These are phyloP conservation scores for Anguilla pacifica DNA, from an alignment of 2,797 vertebrate genomes.

Conservation along the genomic window DNA sequence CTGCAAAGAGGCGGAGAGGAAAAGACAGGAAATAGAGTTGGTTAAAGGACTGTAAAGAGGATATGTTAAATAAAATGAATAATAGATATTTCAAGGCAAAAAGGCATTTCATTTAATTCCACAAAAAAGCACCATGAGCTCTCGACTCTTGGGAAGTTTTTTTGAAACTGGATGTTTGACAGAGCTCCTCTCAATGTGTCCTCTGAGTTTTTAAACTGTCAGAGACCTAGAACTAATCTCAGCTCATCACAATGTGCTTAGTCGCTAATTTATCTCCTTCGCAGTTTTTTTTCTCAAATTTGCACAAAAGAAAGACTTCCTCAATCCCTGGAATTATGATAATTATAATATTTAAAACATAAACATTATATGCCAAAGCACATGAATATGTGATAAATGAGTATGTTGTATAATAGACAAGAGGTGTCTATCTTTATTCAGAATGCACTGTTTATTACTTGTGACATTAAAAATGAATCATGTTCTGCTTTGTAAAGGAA, in stretches of 20 bases:
- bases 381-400: neutral
- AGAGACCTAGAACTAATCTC: neutral
- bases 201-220: constrained; percentile 1
- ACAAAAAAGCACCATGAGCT: neutral
- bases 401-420: constrained; percentile 1
- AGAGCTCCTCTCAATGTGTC: too few species aligned
- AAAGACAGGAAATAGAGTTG: constrained; percentile 67
- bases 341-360: too few species aligned
- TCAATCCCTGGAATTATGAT: too few species aligned
- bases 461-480: constrained; percentile 12
- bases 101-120: neutral
- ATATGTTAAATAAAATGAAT: constrained; percentile 57
- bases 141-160: neutral
- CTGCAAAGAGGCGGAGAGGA: constrained; percentile 71
- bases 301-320: too few species aligned
- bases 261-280: neutral
- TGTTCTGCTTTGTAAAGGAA: neutral
- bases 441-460: neutral
- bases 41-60: constrained; percentile 65
- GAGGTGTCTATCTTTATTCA: neutral
- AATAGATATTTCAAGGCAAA: constrained; percentile 6
- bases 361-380: too few species aligned
- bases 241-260: neutral
- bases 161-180: neutral
- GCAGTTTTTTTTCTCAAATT: neutral